phyloP scores from a whole-genome alignment of 1,140 invertebrate genomes.

The Anoplophora glabripennis region DNA sequence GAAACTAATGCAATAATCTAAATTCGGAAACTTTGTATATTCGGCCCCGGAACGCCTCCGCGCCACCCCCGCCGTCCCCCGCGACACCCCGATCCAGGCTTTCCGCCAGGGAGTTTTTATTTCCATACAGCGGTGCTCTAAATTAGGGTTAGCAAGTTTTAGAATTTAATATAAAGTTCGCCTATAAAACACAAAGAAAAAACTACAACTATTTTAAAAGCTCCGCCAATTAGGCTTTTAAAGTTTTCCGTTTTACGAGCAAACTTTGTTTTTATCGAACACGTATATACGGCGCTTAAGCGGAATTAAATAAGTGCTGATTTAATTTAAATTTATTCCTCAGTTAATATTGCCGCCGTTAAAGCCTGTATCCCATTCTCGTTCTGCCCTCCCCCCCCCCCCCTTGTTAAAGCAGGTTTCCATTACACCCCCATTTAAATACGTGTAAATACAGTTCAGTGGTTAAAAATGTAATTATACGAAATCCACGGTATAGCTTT shows the following conservation, averaged over 20 bases:
- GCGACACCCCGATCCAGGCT: too few species aligned
- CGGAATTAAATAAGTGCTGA: background rate
- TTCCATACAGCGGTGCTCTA: constrained; percentile 15
- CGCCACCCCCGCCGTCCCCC: too few species aligned
- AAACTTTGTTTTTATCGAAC: constrained; percentile 21
- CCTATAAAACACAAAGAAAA: constrained; percentile 15
- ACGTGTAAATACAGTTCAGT: too few species aligned
- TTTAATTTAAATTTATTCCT: constrained; percentile 16
- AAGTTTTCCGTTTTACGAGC: constrained; percentile 15
- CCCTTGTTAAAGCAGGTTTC: too few species aligned
- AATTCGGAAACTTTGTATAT: too few species aligned
- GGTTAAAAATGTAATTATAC: too few species aligned
- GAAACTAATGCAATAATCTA: too few species aligned
- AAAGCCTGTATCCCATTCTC: background rate
- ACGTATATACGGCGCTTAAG: constrained; percentile 13
- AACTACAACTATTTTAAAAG: constrained; percentile 19
- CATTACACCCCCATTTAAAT: too few species aligned
- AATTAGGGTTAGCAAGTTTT: constrained; percentile 22
- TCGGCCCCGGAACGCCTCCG: too few species aligned
- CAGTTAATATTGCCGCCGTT: background rate
- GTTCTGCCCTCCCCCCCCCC: too few species aligned
- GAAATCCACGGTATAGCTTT: too few species aligned
- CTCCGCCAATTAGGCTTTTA: constrained; percentile 18
- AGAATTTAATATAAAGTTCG: constrained; percentile 22
- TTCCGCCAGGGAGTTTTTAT: constrained; percentile 6